Base-by-base conservation (phyloP, 2,888 invertebrate genomes). In the Dioctria rufipes region DNA sequence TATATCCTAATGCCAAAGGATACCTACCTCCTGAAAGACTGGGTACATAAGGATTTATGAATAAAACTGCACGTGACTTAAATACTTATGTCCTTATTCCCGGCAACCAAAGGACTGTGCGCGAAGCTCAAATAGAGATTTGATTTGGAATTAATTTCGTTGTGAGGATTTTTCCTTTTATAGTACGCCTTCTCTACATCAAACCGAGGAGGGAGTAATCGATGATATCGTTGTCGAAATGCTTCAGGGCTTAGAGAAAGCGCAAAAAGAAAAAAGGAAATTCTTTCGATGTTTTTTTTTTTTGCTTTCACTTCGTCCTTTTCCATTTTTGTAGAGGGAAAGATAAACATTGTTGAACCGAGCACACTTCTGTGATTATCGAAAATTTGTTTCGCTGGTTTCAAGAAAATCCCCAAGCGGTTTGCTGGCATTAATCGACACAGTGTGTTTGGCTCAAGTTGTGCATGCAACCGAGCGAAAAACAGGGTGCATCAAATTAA, bases 41-140 rank as follows among this genome's bases (percentile, higher is more conserved):
- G 81, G 82, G 81, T 82, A 78, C 80, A 82, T 80, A 82, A 65
- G 80, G 82, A 83, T 83, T 84, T 83, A 66, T 81, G 82, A 83
- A 84, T 83, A 84, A 83, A 83, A 83, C 69, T 80, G 83, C 84
- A 84, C 84, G 84, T 84, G 84, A 84, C 84, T 80, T 51, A 83
- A 83, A 84, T 84, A 83, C 81, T 83, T 84, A 83, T 84, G 81
- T 73, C 82, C 81, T 81, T 81, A 82, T 83, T 82, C 83, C 80
- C 79, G 80, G 42, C 42, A 37, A 65, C 42, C 13, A 61, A 51
- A 75, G 60, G 43, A 75, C 75, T 75, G 60, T 43, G 71, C 54
- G 75, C 75, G 60, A 43, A 60, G 75, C 60, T 75, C 75, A 75
- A 75, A 75, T 61, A 75, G 60, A 75, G 75, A 75, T 75, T 75